Base-by-base conservation (phyloP, 2,113 vertebrate species). In the Neogobius melanostomus region DNA sequence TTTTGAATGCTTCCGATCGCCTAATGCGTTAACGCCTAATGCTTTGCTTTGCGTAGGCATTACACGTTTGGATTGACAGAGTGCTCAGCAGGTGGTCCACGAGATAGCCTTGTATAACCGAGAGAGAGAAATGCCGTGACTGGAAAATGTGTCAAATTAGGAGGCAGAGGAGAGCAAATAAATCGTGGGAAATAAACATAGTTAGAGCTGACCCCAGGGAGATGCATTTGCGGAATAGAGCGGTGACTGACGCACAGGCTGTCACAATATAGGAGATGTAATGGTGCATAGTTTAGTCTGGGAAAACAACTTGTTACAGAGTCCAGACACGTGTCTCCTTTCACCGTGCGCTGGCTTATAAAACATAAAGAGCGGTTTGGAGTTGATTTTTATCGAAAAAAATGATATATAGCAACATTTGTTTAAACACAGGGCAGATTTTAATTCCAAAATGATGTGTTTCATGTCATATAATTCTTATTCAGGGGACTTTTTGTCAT, bases 291-390 rank as follows among this genome's bases (percentile, higher is more conserved):
- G 82, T 81, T 90, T 17, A 86, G 87, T 89, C 77, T 78, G 36
- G 79, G 85, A 86, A 85, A 90, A 83, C 51, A 69, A 74, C 21
- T 6, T 17, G 45, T 49, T 70, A 81, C 63, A 76, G 44, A 87
- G 83, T 86, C 87, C 66, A 17, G 48, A 76, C 88, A 91, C 87
- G 76, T 88, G 76, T 56, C 2, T 9, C 57, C 16, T 52, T 80
- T 77, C 80, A 71, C 36, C 65, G 73, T 69, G 53, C 17, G 9
- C 76, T 8, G 10, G 84, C 84, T 81, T 60, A 79, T 59, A 21
- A 36, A 61, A 43, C 42, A 15, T 61, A 43, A 61, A 44, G 21
- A 42, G 11, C 36, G 43, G 42, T 60, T 56, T 21, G 21, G 11
- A 21, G 53, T 56, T 17, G 9, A 10, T 21, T 60, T 60, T 61